Base-by-base conservation (phyloP, 1,140 invertebrate genomes). In the Chymomyza costata region DNA sequence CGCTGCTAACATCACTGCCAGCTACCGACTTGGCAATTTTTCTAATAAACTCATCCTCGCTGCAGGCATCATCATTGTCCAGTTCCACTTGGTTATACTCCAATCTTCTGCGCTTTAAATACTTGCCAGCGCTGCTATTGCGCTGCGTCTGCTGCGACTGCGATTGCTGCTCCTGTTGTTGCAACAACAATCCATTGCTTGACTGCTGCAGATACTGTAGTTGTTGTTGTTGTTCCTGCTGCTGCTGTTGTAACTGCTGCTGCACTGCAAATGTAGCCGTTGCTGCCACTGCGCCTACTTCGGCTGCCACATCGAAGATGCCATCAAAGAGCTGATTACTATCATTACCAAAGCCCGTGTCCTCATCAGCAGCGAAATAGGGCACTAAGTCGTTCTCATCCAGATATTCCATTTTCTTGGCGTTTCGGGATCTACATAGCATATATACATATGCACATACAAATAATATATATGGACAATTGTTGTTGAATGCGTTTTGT, bases 1-100 rank as follows among this genome's bases (percentile, higher is more conserved):
- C 11, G 13, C 8, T 34, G 3, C 32, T n/a, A 34, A 6, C n/a
- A 13, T 34, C n/a, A 10, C 8, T 14, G 10, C 49, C 43, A 11
- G 40, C 49, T 14, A 65, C 71, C 1, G 70, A 41, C 10, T 54
- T 84, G 37, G 82, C 70, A 41, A 84, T 84, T 56, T 84, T 84
- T 13, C 73, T 56, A 34, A 84, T 84, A 13, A 85, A 85, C 46
- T 83, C 83, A 49, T 85, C 83, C 45, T 85, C 83, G 51, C 83
- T 85, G 57, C 91, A 92, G 18, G 89, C 89, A 61, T 92, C 89
- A 60, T 92, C 91, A 43, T 90, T 90, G 80, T 92, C 91, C 28
- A 91, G 67, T 80, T 84, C 74, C 16, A 84, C 58, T 16, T 91
- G 91, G 34, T 64, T 90, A 91, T 46, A 91, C 87, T 91, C 90